Conservation (phyloP, 2,888 invertebrate genomes). For the Hipparchia semele region DNA sequence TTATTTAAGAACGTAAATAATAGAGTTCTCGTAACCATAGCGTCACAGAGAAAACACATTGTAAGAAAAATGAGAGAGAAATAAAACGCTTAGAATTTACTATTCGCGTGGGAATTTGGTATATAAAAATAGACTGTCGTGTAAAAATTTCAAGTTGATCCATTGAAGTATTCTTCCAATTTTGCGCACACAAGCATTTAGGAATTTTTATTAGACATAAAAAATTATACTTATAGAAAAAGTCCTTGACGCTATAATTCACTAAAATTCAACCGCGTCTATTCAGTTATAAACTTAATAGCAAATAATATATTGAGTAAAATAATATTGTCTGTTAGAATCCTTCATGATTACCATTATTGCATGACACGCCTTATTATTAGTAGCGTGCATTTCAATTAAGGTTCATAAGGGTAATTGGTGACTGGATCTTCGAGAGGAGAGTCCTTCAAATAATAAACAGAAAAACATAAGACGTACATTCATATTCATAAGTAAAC, state of each 20-base stretch:
- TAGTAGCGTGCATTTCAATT: slow-evolving; percentile 74
- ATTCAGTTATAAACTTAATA: slow-evolving; percentile 15
- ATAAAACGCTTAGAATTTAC: too few relatives aligned
- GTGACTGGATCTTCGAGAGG: slow-evolving; percentile 47
- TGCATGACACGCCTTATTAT: slow-evolving; percentile 43
- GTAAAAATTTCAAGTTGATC: too few relatives aligned
- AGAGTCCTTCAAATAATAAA: slow-evolving; percentile 33
- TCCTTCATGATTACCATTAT: slow-evolving; percentile 32
- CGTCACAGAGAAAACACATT: too few relatives aligned
- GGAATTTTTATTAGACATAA: too few relatives aligned
- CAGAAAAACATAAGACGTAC: background rate
- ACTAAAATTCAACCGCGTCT: background rate
- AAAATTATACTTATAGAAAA: background rate
- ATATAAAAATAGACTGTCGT: too few relatives aligned
- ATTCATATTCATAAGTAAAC: background rate
- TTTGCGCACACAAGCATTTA: too few relatives aligned
- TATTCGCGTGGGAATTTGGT: too few relatives aligned
- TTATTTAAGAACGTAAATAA: too few relatives aligned
- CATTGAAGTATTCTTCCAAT: too few relatives aligned
- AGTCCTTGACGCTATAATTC: slow-evolving; percentile 11
- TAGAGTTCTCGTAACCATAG: too few relatives aligned
- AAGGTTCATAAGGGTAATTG: slow-evolving; percentile 73
- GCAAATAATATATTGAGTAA: slow-evolving; percentile 4
- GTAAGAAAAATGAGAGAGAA: too few relatives aligned
- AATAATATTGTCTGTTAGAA: slow-evolving; percentile 22